Conservation (phyloP, 2,888 invertebrate genomes). For the Microlaimidae sp. region DNA sequence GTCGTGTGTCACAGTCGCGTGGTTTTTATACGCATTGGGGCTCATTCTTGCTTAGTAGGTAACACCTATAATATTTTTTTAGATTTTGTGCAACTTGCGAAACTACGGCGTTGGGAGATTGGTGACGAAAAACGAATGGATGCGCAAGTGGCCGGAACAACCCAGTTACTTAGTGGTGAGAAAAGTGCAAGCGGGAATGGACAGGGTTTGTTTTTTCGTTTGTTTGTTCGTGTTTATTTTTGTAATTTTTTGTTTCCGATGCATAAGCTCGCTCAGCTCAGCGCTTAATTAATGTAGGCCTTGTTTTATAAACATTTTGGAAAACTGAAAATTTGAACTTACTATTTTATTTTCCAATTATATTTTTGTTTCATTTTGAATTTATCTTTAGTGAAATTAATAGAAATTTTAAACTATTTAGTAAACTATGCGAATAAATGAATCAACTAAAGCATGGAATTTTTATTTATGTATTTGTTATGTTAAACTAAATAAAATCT, state of each 20-base stretch:
- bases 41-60: no score
- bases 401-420: no score
- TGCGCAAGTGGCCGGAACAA: slow-evolving; percentile 29
- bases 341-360: not conserved
- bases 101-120: slow-evolving; percentile 31
- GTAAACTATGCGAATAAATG: no score
- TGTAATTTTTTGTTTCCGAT: not conserved
- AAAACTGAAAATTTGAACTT: no score
- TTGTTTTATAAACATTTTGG: no score
- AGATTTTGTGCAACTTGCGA: slow-evolving; percentile 14
- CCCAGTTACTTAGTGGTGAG: slow-evolving; percentile 28
- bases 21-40: no score
- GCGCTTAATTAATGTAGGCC: no score
- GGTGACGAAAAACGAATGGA: slow-evolving; percentile 31
- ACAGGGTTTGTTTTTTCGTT: slow-evolving; percentile 10
- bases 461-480: not conserved
- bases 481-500: no score
- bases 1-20: no score
- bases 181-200: slow-evolving; percentile 20
- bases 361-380: not conserved
- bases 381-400: not conserved
- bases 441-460: not conserved
- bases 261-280: no score
- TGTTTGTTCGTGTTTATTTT: not conserved
- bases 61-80: no score